Conservation (phyloP, 1,140 invertebrate species). For the Solenopsis invicta region DNA sequence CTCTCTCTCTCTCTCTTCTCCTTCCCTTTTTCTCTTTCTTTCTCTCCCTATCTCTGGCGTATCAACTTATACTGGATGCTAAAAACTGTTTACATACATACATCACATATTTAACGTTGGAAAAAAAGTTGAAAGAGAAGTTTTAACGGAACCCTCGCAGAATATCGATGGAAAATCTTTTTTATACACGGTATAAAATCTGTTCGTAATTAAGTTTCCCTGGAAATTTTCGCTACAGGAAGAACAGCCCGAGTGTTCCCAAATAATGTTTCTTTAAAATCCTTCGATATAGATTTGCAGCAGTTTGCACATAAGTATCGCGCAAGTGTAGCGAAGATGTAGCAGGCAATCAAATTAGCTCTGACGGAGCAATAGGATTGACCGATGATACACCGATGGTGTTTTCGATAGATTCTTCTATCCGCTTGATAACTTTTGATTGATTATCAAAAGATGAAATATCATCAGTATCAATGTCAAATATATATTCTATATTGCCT, state of each 20-base stretch:
- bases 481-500: neutral
- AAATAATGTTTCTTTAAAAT: constrained; percentile 4
- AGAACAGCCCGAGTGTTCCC: neutral
- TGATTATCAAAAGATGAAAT: constrained; percentile 12
- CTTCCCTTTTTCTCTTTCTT: neutral
- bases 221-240: neutral
- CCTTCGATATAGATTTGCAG: neutral
- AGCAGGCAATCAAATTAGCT: constrained; percentile 44
- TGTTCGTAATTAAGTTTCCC: constrained; percentile 23
- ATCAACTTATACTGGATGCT: constrained; percentile 20
- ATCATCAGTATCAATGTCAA: neutral
- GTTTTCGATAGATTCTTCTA: constrained; percentile 30
- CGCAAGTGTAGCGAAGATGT: neutral
- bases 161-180: constrained; percentile 41
- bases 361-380: neutral
- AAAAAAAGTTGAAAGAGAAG: constrained; percentile 24
- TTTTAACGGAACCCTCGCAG: constrained; percentile 17
- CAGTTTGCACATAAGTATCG: neutral
- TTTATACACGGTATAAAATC: neutral
- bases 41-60: neutral
- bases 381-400: constrained; percentile 4
- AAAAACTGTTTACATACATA: constrained; percentile 39
- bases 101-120: constrained; percentile 22
- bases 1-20: neutral
- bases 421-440: constrained; percentile 19